Evolutionary conservation across 2,888 invertebrate species (phyloP), one percentile per base, ranked within the genome.

Genomic region (Fragum fragum): DNA sequence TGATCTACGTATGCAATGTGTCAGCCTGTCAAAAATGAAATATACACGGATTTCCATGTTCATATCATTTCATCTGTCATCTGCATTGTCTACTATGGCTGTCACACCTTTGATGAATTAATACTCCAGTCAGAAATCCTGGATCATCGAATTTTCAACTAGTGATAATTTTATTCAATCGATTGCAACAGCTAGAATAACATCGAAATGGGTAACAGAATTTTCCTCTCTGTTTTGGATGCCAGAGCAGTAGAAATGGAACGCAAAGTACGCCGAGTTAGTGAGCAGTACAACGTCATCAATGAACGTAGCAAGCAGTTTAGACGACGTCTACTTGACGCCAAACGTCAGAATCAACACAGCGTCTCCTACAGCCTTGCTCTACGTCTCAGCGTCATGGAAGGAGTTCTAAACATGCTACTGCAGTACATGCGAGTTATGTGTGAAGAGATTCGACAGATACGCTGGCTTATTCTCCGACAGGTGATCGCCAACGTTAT

Each of bases 371-470:
- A 83, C 57, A 77, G 47, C 53, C 52, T 77, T 1, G 76, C 77
- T 0, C 21, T 83, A n/a, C 76, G 83, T n/a, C 55, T 79, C 57
- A 53, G 76, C 1, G 79, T 83, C 23, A n/a, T 77, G 1, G 71
- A 74, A 11, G 83, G 83, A 6, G 74, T 83, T 0, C 36, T 83
- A 23, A 83, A 83, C 57, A 73, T 83, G n/a, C 21, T 79, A 0
- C 32, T 42, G 6, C 70, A 73, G 29, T 79, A 76, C 57, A 59
- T 76, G 7, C 21, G 73, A 14, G 36, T 73, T 11, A 21, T 57
- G 5, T 36, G 57, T 18, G 73, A 76, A n/a, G 79, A 83, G 23
- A 70, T 77, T 29, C 73, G 71, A n/a, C 55, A 69, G 18, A 36
- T 72, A 29, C 79, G 84, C 63, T 55, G 76, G 80, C 29, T 63